Evolutionary conservation across 1,140 invertebrate species (phyloP).

Genomic region (Trachymyrmex septentrionalis): DNA sequence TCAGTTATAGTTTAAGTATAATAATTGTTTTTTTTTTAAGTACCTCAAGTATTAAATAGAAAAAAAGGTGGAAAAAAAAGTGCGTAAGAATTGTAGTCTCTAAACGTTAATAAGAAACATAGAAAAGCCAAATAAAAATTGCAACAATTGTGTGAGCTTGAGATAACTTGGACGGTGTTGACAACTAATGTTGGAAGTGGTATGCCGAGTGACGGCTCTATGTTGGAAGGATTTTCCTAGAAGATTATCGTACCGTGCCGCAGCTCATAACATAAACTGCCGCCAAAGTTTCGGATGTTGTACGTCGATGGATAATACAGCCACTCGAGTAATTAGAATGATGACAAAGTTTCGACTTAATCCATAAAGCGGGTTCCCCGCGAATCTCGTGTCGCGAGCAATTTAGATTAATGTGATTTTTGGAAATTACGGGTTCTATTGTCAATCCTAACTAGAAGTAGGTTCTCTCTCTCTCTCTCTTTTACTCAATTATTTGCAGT

Average conservation of each 20-base stretch:
- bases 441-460: constrained; percentile 1
- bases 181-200: constrained; percentile 58
- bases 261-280: constrained; percentile 68
- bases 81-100: too few species aligned
- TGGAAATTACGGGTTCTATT: constrained; percentile 41
- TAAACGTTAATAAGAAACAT: not conserved
- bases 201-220: constrained; percentile 46
- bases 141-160: not conserved
- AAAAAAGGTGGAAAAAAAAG: not conserved
- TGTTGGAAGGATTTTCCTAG: constrained; percentile 42
- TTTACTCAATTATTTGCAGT: constrained; percentile 1
- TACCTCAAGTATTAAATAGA: not conserved
- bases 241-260: constrained; percentile 64
- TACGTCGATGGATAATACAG: constrained; percentile 69
- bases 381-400: constrained; percentile 63
- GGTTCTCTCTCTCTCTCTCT: too few species aligned
- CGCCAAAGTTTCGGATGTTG: constrained; percentile 62
- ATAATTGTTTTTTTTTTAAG: constrained; percentile 41
- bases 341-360: constrained; percentile 77
- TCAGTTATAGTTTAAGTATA: constrained; percentile 46
- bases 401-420: constrained; percentile 72
- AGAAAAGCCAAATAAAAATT: not conserved
- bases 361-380: constrained; percentile 60
- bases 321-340: constrained; percentile 75
- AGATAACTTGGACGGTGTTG: constrained; percentile 23